Evolutionary conservation across 23 tunicate species (phyloP), one percentile per base, ranked within the genome.

Genomic region (Ascidia mentula): DNA sequence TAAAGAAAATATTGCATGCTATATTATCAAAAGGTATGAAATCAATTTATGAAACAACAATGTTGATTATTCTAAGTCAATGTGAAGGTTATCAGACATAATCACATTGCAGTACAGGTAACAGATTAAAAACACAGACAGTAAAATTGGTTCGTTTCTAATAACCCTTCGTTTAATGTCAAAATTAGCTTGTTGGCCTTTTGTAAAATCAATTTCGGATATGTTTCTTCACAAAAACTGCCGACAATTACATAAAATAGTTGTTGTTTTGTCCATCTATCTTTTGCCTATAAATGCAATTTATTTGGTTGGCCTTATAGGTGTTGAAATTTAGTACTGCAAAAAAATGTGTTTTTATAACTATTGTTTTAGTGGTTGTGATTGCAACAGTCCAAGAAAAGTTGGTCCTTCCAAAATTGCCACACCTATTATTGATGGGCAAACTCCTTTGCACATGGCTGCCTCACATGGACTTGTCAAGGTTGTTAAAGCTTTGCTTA

Each of bases 381-480:
- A 80, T 33, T 8, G 60, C 74, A 77, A 81, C 31, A 61, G 86
- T 18, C 92, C 73, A 1, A 45, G 81, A 32, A 78, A 34, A 59
- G 72, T 34, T 24, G 75, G 59, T 28, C 60, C 45, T 26, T 30
- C 78, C 24, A 24, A 53, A 3, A 53, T 53, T 5, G 65, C 65
- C 65, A 53, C 80, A 35, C 13, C 60, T 26, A 74, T 71, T 0
- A 72, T 82, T 35, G 82, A 81, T 45, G 86, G 86, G n/a, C 88
- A 82, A 46, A 31, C 86, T 20, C 88, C 93, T 18, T 24, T 88
- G 17, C 93, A 88, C 80, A 80, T 83, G 87, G 93, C 82, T 5
- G 59, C 82, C 26, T 40, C 83, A 30, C 40, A 71, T 75, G 88
- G 84, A 15, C 53, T 69, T 40, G 76, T 61, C 18, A 40, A 33